Percentiles rank a stretch among this genome's conserved stretches.
phyloP scores from a whole-genome alignment of 2,888 invertebrate genomes.

The Amphipyra tragopoginis region DNA sequence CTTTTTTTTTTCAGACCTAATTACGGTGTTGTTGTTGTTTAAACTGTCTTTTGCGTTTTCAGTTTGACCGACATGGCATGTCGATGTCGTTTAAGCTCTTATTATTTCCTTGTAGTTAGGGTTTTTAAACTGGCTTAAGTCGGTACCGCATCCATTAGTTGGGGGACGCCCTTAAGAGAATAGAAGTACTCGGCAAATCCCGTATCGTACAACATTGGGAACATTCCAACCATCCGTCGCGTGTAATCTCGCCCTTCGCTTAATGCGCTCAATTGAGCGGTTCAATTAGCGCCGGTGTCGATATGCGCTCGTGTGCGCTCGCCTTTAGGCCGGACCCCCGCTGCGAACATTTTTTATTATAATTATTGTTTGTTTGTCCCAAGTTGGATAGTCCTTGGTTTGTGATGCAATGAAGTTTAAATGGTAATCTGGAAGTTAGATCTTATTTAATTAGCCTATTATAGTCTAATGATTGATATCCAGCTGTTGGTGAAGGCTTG shows the following conservation, averaged over 20 bases:
- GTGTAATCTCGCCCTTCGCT: slow-evolving; percentile 61
- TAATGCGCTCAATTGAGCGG: slow-evolving; percentile 69
- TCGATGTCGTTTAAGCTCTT: too few species aligned
- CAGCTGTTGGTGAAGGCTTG: too few species aligned
- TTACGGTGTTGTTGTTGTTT: too few species aligned
- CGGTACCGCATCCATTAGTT: too few species aligned
- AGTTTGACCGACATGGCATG: too few species aligned
- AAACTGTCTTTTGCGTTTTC: too few species aligned
- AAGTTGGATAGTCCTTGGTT: slow-evolving; percentile 39
- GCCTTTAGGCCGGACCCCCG: slow-evolving; percentile 57
- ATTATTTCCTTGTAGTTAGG: too few species aligned
- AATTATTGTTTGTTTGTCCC: slow-evolving; percentile 68
- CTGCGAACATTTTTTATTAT: slow-evolving; percentile 62
- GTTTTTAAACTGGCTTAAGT: too few species aligned
- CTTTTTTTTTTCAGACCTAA: too few species aligned
- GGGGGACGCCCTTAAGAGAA: too few species aligned
- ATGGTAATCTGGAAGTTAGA: slow-evolving; percentile 6
- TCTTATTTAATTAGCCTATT: slow-evolving; percentile 21
- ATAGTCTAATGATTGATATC: slow-evolving; percentile 8
- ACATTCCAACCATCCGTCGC: slow-evolving; percentile 40
- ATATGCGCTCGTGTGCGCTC: slow-evolving; percentile 44
- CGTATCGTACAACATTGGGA: slow-evolving; percentile 46
- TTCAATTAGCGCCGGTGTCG: slow-evolving; percentile 70
- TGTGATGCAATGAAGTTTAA: slow-evolving; percentile 5
- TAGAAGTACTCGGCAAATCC: too few species aligned